A percentile compares a stretch with the other conserved stretches of the same genome.
Evolutionary conservation across 2,113 vertebrate species (phyloP).

Genomic region (Microtus richardsoni): DNA sequence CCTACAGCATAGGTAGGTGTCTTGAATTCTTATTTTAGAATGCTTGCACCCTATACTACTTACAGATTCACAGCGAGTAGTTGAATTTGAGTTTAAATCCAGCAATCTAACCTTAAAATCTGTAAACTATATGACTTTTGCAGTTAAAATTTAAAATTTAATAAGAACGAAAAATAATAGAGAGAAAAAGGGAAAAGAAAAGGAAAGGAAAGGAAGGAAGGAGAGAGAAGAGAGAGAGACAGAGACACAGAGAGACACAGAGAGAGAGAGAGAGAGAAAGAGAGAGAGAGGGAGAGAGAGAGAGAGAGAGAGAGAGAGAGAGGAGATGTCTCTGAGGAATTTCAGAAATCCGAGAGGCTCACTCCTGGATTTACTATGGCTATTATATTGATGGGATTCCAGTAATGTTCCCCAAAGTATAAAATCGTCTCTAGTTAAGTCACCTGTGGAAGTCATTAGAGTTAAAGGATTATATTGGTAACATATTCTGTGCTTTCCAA

Average conservation of each 20-base stretch:
- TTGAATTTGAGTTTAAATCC: background rate
- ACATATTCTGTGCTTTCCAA: background rate
- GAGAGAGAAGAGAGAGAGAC: too few species aligned
- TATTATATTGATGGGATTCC: background rate
- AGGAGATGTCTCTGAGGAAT: background rate
- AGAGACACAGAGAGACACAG: accelerated
- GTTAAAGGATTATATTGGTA: background rate
- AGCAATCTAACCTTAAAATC: background rate
- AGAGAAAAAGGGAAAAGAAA: background rate
- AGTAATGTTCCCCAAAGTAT: background rate
- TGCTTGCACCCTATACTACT: too few species aligned
- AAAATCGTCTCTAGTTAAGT: background rate
- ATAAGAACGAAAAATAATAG: background rate
- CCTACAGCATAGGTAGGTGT: background rate
- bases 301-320: accelerated
- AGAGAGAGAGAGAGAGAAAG: background rate
- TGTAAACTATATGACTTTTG: background rate
- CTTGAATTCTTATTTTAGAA: background rate
- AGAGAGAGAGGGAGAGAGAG: background rate
- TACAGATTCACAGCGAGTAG: background rate
- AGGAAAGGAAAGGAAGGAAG: background rate
- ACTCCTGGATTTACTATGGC: background rate
- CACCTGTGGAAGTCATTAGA: background rate
- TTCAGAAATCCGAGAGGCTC: background rate
- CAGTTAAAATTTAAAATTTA: background rate